Conservation (phyloP, 2,113 vertebrate genomes). For the Empidonax traillii region DNA sequence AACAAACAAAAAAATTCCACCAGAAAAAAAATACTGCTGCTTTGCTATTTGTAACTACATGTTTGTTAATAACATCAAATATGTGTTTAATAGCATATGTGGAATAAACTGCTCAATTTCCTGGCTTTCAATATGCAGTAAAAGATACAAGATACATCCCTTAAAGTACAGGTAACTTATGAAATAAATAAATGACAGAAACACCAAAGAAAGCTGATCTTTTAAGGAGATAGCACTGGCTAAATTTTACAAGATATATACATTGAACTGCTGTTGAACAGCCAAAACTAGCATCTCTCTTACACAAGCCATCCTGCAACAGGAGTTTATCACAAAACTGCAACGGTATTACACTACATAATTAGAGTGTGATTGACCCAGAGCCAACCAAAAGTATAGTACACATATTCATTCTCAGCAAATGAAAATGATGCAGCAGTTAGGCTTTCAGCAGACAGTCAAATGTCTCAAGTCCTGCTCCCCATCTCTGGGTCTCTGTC, state of each 20-base stretch:
- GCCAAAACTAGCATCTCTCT: not conserved
- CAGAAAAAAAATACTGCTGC: not conserved
- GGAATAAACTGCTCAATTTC: not conserved
- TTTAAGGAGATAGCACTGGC: not conserved
- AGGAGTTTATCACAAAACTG: not conserved
- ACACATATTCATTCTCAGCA: not conserved
- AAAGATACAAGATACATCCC: not conserved
- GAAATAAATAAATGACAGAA: not conserved
- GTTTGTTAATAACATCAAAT: not conserved
- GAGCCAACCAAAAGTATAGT: not conserved
- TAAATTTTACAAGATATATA: not conserved
- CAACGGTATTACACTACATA: fast-evolving
- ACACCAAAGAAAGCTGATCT: not conserved
- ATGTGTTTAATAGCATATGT: not conserved
- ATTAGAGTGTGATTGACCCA: not conserved
- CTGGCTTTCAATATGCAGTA: not conserved
- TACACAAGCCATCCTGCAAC: not conserved
- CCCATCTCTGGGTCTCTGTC: not conserved
- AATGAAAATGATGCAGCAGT: not conserved
- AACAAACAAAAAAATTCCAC: not conserved
- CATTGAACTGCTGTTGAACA: not conserved
- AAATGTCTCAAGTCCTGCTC: not conserved
- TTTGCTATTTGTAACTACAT: not conserved
- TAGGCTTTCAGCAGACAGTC: fast-evolving
- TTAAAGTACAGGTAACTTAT: not conserved